Base-by-base conservation (phyloP, 2,888 invertebrate genomes). In the Hyppa rectilinea region DNA sequence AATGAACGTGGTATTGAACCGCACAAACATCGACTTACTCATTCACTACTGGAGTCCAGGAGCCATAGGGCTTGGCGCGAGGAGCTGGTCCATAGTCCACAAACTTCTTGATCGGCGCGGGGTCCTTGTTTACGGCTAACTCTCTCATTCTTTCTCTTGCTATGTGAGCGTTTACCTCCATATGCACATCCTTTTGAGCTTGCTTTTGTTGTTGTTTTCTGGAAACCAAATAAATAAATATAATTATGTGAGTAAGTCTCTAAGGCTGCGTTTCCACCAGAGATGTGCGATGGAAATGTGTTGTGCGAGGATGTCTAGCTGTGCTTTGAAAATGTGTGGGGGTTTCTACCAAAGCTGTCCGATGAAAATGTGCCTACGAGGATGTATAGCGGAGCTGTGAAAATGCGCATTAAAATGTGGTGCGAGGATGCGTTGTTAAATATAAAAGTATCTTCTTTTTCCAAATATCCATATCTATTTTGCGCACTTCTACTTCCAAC, bases 31-130 rank as follows among this genome's bases (percentile, higher is more conserved):
- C 36, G 58, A 92, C 94, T 90, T 95, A 97, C 97, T 95, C 95
- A 80, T 95, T 93, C 73, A 96, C 96, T 10, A 98, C 97, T 9
- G 97, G 96, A 85, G 97, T 96, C 98, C 98, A 98, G n/a, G 96
- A 94, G 9, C 98, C 98, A 87, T 98, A 98, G 0, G 98, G 97
- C 78, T 97, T 96, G 0, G 96, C 96, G 36, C 96, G 96, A 1
- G 97, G 96, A 29, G 89, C 86, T 2, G 97, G 97, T 52, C 97
- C 96, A 61, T 89, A 93, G 43, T 87, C 82, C 20, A 79, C 62
- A 45, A 77, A 40, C 17, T 61, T 80, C n/a, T 63, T 81, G 2
- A 80, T 52, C 0, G 81, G 60, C 0, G 87, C 59, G 0, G 88
- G 83, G 4, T 88, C 85, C 93, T 88, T 96, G 85, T 75, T 96